Evolutionary conservation across 2,888 invertebrate species (phyloP), one percentile per base, ranked within the genome.

Genomic region (Drosophila parthenogenetica): DNA sequence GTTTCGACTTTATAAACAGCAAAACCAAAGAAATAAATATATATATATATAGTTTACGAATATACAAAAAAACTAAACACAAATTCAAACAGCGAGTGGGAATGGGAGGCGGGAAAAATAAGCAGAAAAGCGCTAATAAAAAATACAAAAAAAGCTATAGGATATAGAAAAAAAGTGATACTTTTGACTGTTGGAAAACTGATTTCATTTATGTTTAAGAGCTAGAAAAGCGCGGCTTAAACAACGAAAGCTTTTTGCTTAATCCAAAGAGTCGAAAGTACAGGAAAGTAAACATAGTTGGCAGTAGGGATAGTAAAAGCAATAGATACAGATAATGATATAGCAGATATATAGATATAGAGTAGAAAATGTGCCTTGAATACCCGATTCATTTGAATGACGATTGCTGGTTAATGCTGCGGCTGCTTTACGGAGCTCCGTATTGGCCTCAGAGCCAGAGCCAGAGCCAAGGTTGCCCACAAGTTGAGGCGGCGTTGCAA

Each of bases 381-480:
- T 92, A 92, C 92, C 92, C 75, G 92, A 92, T 91, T 92, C 92
- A 83, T 92, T 92, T 58, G 92, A 92, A 88, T 90, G 92, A 53
- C 92, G 91, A 87, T 92, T 90, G 86, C 90, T 90, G 77, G 84
- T 82, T 61, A 80, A 35, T 10, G 68, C 71, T 51, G 77, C 70
- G 25, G 78, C 86, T 48, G 84, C 85, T 81, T 88, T 91, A 69
- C 91, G 90, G 81, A 91, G 81, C 80, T 91, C 91, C 80, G 90
- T 88, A 74, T 90, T 91, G 77, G 62, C 43, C 42, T 73, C 84
- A 51, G 65, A 39, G 43, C 42, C 51, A 22, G 60, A 22, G 35
- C 14, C 59, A 10, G 32, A 13, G 2, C 59, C 60, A 3, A 48
- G 1, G 17, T 32, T 32, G 16, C 32, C 29, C 17, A 46, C 50